Conservation (phyloP, 1,140 invertebrate species). For the Telenomus remus region DNA sequence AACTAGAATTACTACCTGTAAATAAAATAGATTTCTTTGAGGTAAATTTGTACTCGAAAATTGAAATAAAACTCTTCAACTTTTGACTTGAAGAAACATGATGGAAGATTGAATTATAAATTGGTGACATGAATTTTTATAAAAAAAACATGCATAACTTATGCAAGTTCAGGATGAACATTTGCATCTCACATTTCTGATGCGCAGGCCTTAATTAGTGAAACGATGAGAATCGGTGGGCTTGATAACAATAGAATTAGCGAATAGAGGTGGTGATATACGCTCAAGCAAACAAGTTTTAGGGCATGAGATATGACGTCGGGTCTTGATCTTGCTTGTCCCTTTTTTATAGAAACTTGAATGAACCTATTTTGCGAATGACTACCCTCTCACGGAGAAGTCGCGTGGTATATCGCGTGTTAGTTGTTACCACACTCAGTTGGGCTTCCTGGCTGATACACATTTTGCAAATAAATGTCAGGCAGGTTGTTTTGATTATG, state of each 20-base stretch:
- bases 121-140: background rate
- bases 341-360: slow-evolving; percentile 26
- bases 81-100: slow-evolving; percentile 18
- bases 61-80: no score
- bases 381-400: slow-evolving; percentile 26
- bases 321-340: slow-evolving; percentile 25
- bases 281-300: slow-evolving; percentile 20
- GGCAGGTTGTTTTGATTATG: slow-evolving; percentile 41
- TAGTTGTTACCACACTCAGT: slow-evolving; percentile 55
- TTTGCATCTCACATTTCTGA: slow-evolving; percentile 9
- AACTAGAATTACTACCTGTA: no score
- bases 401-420: slow-evolving; percentile 42
- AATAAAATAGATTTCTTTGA: background rate
- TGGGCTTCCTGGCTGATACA: slow-evolving; percentile 38
- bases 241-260: slow-evolving; percentile 22
- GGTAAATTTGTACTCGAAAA: no score
- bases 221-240: slow-evolving; percentile 27
- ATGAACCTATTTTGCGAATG: slow-evolving; percentile 34
- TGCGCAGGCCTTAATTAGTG: slow-evolving; percentile 32
- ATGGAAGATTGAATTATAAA: no score
- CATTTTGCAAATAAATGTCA: slow-evolving; percentile 49
- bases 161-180: background rate
- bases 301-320: slow-evolving; percentile 5
- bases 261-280: slow-evolving; percentile 7
- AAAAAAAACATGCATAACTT: slow-evolving; percentile 13